Percentiles rank a stretch among this genome's conserved stretches.
Conservation (phyloP, 2,797 vertebrate species). For the Geotrypetes seraphini region DNA sequence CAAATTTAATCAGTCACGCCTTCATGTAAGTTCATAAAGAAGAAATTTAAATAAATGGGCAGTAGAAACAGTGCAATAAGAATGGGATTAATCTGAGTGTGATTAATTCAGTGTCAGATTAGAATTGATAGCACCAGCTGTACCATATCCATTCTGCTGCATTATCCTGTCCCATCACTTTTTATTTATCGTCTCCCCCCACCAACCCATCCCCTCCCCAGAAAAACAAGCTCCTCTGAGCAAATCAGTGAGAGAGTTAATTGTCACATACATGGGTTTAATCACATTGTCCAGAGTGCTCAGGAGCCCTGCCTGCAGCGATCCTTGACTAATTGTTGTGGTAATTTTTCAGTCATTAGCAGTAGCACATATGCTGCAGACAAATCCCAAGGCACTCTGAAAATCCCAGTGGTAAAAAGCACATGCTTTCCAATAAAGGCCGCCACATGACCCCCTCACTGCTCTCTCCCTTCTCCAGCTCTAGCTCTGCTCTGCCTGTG, state of each 20-base stretch:
- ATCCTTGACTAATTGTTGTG: constrained; percentile 73
- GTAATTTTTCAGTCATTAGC: constrained; percentile 88
- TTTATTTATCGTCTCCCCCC: constrained; percentile 19
- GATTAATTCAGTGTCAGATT: constrained; percentile 83
- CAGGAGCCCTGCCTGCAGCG: constrained; percentile 55
- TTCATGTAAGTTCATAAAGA: constrained; percentile 32
- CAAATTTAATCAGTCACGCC: constrained; percentile 55
- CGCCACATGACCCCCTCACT: constrained; percentile 6
- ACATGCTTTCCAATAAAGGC: constrained; percentile 36
- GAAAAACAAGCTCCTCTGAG: constrained; percentile 41
- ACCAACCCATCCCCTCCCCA: constrained; percentile 31
- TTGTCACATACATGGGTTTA: constrained; percentile 95
- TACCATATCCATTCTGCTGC: constrained; percentile 48
- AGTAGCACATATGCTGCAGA: constrained; percentile 81
- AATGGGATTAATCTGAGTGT: constrained; percentile 62
- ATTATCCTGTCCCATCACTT: constrained; percentile 40
- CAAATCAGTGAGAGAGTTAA: constrained; percentile 77
- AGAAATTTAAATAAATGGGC: constrained; percentile 50
- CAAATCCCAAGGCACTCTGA: constrained; percentile 55
- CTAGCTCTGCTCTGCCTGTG: too few species aligned
- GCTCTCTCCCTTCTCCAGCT: too few species aligned
- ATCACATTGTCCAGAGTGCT: constrained; percentile 77
- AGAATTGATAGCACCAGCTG: constrained; percentile 77
- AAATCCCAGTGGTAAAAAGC: constrained; percentile 40
- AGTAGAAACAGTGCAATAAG: constrained; percentile 50